Percentiles rank a stretch among this genome's conserved stretches.
Conservation (phyloP, 2,797 vertebrate genomes). For the Pipistrellus nathusii region DNA sequence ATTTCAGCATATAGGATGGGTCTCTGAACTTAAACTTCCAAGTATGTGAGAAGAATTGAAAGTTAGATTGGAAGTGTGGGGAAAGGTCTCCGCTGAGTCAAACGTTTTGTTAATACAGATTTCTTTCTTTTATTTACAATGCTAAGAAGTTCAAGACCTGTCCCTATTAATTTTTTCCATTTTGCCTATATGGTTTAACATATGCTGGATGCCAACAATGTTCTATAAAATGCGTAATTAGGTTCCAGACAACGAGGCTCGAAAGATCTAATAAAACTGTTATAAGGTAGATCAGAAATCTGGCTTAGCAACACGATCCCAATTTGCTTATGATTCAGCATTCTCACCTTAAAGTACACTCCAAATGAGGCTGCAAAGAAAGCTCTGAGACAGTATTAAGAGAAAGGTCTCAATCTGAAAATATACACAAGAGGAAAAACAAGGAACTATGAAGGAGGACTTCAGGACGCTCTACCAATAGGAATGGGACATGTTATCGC, state of each 20-base stretch:
- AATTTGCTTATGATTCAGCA: background rate
- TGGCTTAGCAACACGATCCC: background rate
- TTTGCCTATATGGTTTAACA: background rate
- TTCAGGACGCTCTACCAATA: fast-evolving
- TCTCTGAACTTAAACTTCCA: background rate
- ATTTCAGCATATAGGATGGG: background rate
- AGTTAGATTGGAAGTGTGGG: background rate
- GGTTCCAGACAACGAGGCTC: background rate
- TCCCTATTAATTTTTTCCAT: background rate
- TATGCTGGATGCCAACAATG: background rate
- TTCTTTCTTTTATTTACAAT: background rate
- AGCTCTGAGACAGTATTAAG: background rate
- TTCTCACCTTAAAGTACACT: background rate
- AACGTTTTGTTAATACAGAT: background rate
- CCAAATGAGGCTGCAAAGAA: background rate
- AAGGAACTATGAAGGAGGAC: background rate
- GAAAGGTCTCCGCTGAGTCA: background rate
- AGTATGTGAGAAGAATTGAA: background rate
- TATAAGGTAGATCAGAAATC: background rate
- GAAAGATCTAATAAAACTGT: background rate
- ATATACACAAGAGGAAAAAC: background rate
- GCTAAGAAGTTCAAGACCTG: background rate
- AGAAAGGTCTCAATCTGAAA: background rate
- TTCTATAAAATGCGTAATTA: background rate
- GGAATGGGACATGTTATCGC: fast-evolving